Evolutionary conservation across 23 tunicate genomes (phyloP).

Genomic region (Oikopleura dioica): DNA sequence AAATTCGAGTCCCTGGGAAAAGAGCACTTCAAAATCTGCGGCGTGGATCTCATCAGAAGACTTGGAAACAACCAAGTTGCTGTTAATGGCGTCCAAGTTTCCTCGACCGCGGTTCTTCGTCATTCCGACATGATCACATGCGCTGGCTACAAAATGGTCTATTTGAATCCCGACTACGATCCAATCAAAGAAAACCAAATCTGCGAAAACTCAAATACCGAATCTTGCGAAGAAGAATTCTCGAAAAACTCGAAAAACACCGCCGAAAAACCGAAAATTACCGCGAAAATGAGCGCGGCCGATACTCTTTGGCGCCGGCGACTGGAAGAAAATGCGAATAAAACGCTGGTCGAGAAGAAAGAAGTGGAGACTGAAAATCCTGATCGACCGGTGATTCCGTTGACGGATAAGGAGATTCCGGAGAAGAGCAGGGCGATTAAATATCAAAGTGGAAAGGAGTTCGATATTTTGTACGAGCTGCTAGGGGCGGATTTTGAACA

Average conservation of each 20-base stretch:
- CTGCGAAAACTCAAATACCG: not conserved
- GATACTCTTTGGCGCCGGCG: not conserved
- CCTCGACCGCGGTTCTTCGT: not conserved
- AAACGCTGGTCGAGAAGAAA: too few species aligned
- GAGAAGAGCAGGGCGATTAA: too few species aligned
- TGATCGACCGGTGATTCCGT: not conserved
- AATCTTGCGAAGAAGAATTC: not conserved
- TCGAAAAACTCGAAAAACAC: not conserved
- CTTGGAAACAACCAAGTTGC: not conserved
- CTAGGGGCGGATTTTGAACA: too few species aligned
- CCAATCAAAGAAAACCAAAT: not conserved
- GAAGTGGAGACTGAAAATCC: not conserved
- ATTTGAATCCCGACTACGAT: not conserved
- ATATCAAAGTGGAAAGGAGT: too few species aligned
- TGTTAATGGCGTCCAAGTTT: not conserved
- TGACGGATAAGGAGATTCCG: too few species aligned
- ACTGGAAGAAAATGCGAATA: not conserved
- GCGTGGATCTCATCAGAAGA: not conserved
- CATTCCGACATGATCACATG: not conserved
- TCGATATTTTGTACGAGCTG: too few species aligned
- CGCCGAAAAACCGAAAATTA: not conserved
- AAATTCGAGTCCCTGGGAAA: too few species aligned
- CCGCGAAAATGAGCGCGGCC: not conserved
- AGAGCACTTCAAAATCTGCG: not conserved
- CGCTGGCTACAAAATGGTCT: not conserved